Evolutionary conservation across 2,888 invertebrate species (phyloP), one percentile per base, ranked within the genome.

Genomic region (Drosophila mulleri): DNA sequence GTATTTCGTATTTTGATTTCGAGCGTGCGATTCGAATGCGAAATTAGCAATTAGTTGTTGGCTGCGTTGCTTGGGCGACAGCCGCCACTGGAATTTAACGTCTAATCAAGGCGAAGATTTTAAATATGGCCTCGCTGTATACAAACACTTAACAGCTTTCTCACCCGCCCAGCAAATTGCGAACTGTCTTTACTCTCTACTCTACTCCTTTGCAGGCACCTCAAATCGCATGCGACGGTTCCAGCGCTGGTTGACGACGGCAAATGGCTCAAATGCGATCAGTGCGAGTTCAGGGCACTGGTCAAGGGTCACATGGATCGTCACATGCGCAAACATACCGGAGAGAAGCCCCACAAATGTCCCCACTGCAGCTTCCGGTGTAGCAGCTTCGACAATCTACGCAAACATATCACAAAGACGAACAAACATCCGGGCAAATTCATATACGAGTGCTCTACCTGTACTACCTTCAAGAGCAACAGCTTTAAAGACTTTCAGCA

Each of bases 301-400:
- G 94, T 95, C 72, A 93, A 94, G 9, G 94, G 95, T 32, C 96
- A 97, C 91, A 93, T 98, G 82, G 96, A 95, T 88, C 94, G 98
- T 54, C 98, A 98, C 92, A 93, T 96, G 91, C 94, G 96, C 29
- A 67, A 74, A 9, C 98, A 98, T 91, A 96, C 95, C 6, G 97
- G 97, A 5, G 94, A 95, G 39, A 97, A 97, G 91, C 98, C 98
- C 0, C 98, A 96, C 93, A 94, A 94, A 60, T 98, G 98, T 92
- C 96, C 96, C 0, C 95, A 97, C 91, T 98, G 98, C 91, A 87
- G 93, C 32, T 96, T 96, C 85, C 95, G 95, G 7, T 96, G 96
- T 92, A 97, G 96, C 76, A 96, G 93, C 23, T 92, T 97, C 96
- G 98, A 98, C 91, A 98, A 98, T 92, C 94, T 98, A 14, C 95